Evolutionary conservation across 2,113 vertebrate genomes (phyloP), one percentile per base, ranked within the genome.

Genomic region (Megaceryle torquata): DNA sequence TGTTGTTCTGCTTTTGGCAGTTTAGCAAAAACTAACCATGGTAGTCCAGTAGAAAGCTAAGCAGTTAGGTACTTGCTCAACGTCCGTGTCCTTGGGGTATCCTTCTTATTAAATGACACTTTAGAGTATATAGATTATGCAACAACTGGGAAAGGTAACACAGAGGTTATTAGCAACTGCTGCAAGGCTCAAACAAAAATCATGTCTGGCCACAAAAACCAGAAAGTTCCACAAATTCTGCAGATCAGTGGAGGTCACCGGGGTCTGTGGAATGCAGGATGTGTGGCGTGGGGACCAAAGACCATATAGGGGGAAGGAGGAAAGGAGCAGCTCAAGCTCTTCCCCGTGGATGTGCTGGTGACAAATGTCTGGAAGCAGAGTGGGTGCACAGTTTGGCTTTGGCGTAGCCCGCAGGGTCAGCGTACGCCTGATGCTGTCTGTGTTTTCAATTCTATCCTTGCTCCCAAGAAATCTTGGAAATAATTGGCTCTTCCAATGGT

Each of bases 11-110:
- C 33, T 77, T 59, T 80, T 80, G 68, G 31, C 64, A 81, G 22
- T 82, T 87, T 65, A 92, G 19, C 16, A 64, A 68, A 50, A 71
- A 84, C 19, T 17, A 61, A 13, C 31, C 61, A 86, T 10, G 2
- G 61, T 80, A 79, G n/a, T 64, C 51, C 59, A 51, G 54, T 70
- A 77, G 82, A 94, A 89, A 81, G 35, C 22, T 48, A 63, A 90
- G 70, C 46, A 67, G 28, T 44, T 80, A 56, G 67, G 17, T 51
- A 41, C 43, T 91, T 86, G 24, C 53, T 89, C 39, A 68, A 48
- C 22, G 69, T 78, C 37, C 56, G 5, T 90, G 88, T 88, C 37
- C 56, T 87, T 70, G 51, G 70, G 29, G 17, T 79, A 29, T 68
- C 22, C 61, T 94, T 75, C 48, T 82, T 86, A 29, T 17, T 77